Conservation (phyloP, 2,113 vertebrate species). For the Cryptotis parvus region DNA sequence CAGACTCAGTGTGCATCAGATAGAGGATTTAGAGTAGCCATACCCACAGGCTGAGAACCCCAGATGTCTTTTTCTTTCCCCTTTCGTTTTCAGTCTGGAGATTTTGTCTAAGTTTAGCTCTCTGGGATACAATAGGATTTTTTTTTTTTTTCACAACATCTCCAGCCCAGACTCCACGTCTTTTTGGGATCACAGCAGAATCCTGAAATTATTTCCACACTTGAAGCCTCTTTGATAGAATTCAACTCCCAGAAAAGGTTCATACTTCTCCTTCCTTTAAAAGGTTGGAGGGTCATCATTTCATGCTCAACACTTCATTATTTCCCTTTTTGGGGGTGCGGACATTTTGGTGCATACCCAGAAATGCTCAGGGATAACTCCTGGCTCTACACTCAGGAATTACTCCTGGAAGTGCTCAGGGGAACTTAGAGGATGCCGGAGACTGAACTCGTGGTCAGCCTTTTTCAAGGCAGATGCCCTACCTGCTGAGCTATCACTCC, state of each 20-base stretch:
- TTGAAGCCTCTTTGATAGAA: background rate
- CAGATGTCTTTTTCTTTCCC: fast-evolving
- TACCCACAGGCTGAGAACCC: fast-evolving
- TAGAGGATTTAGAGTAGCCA: background rate
- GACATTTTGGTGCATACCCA: no score
- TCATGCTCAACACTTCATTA: background rate
- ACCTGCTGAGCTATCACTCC: no score
- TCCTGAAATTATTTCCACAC: background rate
- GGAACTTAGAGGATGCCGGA: no score
- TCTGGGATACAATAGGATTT: background rate
- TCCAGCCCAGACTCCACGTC: no score
- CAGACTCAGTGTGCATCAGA: fast-evolving
- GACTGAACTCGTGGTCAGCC: no score
- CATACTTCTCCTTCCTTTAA: background rate
- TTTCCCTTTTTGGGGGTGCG: no score
- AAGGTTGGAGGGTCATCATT: background rate
- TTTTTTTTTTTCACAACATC: background rate
- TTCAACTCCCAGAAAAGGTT: background rate
- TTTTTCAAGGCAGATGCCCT: no score
- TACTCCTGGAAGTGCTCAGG: no score
- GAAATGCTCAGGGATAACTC: no score
- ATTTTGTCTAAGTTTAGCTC: background rate
- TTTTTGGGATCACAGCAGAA: background rate
- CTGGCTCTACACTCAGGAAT: no score
- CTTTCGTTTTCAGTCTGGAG: background rate